A percentile compares a stretch with the other conserved stretches of the same genome.
Evolutionary conservation across 1,140 invertebrate genomes (phyloP).

Genomic region (Heliconius eleuchia): DNA sequence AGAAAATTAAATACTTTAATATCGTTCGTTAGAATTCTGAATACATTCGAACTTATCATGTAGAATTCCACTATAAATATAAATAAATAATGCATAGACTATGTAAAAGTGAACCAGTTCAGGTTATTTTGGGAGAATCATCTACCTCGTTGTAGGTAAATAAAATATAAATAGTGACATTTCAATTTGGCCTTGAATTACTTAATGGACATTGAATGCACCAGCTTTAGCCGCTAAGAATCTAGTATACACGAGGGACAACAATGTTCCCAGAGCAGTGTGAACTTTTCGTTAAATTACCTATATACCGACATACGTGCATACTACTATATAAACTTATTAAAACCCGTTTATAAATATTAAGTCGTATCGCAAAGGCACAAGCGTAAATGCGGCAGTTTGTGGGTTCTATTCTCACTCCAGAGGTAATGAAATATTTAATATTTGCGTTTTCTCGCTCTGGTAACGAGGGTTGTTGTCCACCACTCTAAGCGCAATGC

Average conservation of each 20-base stretch:
- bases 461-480: neutral
- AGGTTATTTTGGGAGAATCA: neutral
- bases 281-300: conserved; percentile 10
- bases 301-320: neutral
- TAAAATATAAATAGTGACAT: conserved; percentile 3
- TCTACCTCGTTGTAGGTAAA: neutral
- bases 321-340: neutral
- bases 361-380: neutral
- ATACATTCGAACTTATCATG: neutral
- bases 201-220: neutral
- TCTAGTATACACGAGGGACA: neutral
- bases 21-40: too few relatives aligned
- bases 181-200: conserved; percentile 3
- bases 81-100: neutral
- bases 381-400: neutral
- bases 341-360: too few relatives aligned
- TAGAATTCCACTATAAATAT: neutral
- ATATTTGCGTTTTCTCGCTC: neutral
- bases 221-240: neutral
- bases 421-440: neutral
- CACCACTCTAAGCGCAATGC: too few relatives aligned
- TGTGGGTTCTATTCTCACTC: neutral
- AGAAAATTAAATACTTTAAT: too few relatives aligned
- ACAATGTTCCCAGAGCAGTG: neutral
- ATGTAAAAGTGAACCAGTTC: neutral